phyloP scores from a whole-genome alignment of 2,797 vertebrate genomes.

The Malacoctenus gilli region DNA sequence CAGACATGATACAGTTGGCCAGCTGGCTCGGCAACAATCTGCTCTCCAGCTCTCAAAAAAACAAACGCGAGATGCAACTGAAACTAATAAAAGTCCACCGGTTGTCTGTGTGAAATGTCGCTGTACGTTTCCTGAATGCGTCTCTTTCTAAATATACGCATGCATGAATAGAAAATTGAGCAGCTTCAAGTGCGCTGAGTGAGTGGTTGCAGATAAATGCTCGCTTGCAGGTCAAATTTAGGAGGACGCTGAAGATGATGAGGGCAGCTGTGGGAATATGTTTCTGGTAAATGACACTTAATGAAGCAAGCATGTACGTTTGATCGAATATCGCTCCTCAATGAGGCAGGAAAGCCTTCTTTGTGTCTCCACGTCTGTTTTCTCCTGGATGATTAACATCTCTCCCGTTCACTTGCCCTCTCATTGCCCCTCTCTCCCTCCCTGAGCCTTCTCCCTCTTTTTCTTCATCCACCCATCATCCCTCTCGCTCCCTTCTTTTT shows the following conservation, averaged over 20 bases:
- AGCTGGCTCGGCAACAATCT: constrained; percentile 14
- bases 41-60: not conserved
- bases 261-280: constrained; percentile 24
- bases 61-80: not conserved
- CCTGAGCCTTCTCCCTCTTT: constrained; percentile 19
- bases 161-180: no score
- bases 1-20: constrained; percentile 1
- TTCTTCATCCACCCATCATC: constrained; percentile 53
- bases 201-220: not conserved
- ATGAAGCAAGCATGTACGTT: constrained; percentile 32
- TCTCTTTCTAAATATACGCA: not conserved
- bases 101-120: constrained; percentile 3
- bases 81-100: constrained; percentile 1
- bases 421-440: constrained; percentile 4
- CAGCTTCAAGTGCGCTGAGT: constrained; percentile 1
- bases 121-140: not conserved
- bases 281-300: constrained; percentile 38
- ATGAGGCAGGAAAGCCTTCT: constrained; percentile 23
- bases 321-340: constrained; percentile 26
- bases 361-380: constrained; percentile 37
- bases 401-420: constrained; percentile 18
- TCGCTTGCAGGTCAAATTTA: constrained; percentile 34
- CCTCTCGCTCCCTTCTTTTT: constrained; percentile 43
- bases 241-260: constrained; percentile 47
- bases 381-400: constrained; percentile 59